Conservation (phyloP, 1,140 invertebrate species). For the Manduca sexta region DNA sequence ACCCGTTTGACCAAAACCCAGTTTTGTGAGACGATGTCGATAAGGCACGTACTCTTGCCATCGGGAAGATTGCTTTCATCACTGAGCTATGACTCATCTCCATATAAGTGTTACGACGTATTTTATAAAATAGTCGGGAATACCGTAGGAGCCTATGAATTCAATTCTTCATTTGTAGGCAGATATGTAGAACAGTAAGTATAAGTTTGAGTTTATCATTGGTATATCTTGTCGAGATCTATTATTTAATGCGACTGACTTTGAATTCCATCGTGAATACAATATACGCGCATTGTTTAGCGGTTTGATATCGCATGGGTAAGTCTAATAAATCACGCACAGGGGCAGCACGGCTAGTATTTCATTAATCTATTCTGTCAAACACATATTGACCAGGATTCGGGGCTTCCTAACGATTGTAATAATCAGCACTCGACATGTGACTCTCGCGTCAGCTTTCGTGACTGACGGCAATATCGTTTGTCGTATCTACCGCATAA, state of each 20-base stretch:
- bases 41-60: constrained; percentile 42
- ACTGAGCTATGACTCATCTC: constrained; percentile 14
- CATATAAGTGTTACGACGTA: constrained; percentile 6
- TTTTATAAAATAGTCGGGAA: background rate
- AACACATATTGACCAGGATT: background rate
- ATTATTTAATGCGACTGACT: too few species aligned
- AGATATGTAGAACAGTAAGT: too few species aligned
- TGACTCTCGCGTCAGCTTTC: background rate
- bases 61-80: constrained; percentile 38
- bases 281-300: too few species aligned
- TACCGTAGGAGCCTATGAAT: too few species aligned
- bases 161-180: too few species aligned
- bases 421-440: background rate
- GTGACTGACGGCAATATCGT: background rate
- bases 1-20: constrained; percentile 24
- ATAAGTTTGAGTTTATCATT: too few species aligned
- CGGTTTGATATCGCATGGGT: constrained; percentile 7
- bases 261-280: too few species aligned
- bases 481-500: too few species aligned
- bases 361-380: constrained; percentile 9
- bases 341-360: background rate
- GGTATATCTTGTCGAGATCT: too few species aligned
- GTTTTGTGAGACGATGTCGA: constrained; percentile 27
- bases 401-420: background rate
- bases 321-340: constrained; percentile 5